phyloP scores from a whole-genome alignment of 2,113 vertebrate species.

The Cavia aperea region DNA sequence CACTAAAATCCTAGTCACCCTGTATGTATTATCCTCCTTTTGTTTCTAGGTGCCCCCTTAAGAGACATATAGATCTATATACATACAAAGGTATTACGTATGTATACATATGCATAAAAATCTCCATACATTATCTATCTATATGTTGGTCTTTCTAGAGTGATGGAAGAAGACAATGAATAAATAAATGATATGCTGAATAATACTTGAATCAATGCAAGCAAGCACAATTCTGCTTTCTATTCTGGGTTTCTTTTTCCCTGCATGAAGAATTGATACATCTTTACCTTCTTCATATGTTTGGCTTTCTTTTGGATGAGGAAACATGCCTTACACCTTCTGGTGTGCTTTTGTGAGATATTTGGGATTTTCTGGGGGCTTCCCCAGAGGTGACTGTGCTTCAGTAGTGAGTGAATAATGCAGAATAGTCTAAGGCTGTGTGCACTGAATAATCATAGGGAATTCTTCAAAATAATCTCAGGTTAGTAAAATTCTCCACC shows the following conservation, averaged over 20 bases:
- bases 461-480: constrained; percentile 62
- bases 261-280: background rate
- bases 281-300: constrained; percentile 31
- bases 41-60: background rate
- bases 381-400: constrained; percentile 42
- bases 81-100: too few species aligned
- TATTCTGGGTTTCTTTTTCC: background rate
- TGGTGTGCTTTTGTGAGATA: background rate
- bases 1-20: background rate
- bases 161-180: background rate
- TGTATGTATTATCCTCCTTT: background rate
- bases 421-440: constrained; percentile 36
- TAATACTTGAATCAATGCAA: background rate
- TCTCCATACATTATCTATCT: background rate
- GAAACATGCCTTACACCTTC: constrained; percentile 27
- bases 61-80: background rate
- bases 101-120: background rate
- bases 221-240: background rate
- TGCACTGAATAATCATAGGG: constrained; percentile 50
- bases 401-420: constrained; percentile 35
- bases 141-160: background rate
- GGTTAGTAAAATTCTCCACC: constrained; percentile 59
- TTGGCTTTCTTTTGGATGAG: constrained; percentile 40
- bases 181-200: background rate
- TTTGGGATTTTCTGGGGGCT: constrained; percentile 42